Evolutionary conservation across 2,888 invertebrate species (phyloP).

Genomic region (Caenorhabditis virilis): DNA sequence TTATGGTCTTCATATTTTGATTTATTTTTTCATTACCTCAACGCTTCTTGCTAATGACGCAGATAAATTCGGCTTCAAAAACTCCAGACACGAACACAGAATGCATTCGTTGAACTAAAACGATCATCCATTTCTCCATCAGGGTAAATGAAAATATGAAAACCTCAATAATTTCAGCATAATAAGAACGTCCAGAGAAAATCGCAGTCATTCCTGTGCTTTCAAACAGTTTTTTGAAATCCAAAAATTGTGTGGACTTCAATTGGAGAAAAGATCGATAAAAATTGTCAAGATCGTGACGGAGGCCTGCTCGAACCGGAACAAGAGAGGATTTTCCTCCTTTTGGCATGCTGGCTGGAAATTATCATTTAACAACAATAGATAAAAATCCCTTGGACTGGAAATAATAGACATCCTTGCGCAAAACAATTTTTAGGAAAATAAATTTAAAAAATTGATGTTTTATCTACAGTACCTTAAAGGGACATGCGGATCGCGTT

Average conservation of each 20-base stretch:
- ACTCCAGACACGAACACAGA: constrained; percentile 10
- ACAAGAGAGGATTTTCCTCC: constrained; percentile 22
- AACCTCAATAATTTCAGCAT: constrained; percentile 32
- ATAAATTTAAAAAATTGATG: too few relatives aligned
- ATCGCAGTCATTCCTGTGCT: constrained; percentile 13
- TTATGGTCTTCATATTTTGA: too few relatives aligned
- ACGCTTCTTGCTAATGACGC: too few relatives aligned
- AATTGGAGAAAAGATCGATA: constrained; percentile 8
- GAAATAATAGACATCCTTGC: too few relatives aligned
- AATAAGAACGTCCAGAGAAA: constrained; percentile 18
- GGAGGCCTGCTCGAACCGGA: constrained; percentile 24
- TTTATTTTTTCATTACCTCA: too few relatives aligned
- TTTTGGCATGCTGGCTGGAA: constrained; percentile 37
- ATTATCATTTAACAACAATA: too few relatives aligned
- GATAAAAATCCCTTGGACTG: too few relatives aligned
- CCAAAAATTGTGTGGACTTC: constrained; percentile 3
- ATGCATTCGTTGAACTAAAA: constrained; percentile 31
- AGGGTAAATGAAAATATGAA: background rate
- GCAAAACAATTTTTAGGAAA: too few relatives aligned
- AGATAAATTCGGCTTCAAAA: constrained; percentile 13
- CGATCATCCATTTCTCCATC: background rate
- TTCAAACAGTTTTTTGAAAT: constrained; percentile 17
- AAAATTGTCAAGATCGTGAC: constrained; percentile 18
- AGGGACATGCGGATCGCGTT: too few relatives aligned
- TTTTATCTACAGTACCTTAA: too few relatives aligned